Evolutionary conservation across 2,113 vertebrate species (phyloP).

Genomic region (Sinocyclocheilus rhinocerous): DNA sequence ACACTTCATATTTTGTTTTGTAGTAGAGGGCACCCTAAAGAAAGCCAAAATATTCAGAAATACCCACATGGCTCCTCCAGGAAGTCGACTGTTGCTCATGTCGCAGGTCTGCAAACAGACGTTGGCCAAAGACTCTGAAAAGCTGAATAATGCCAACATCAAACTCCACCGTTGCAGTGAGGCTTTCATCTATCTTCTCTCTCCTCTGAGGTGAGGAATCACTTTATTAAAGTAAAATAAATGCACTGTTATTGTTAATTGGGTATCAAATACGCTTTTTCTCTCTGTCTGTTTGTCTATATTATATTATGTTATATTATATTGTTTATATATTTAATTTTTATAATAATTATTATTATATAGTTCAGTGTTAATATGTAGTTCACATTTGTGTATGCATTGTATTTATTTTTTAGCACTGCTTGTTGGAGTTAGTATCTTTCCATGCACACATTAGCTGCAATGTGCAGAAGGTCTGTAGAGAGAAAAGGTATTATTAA

Average conservation of each 20-base stretch:
- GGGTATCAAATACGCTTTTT: neutral
- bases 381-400: neutral
- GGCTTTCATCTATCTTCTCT: constrained; percentile 93
- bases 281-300: neutral
- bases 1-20: constrained; percentile 38
- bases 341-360: neutral
- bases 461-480: neutral
- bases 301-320: neutral
- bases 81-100: constrained; percentile 88
- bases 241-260: neutral
- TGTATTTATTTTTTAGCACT: neutral
- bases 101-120: constrained; percentile 94
- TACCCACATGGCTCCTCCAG: constrained; percentile 77
- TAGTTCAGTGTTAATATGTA: neutral
- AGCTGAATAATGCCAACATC: constrained; percentile 84
- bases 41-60: constrained; percentile 89
- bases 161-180: constrained; percentile 90
- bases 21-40: constrained; percentile 89
- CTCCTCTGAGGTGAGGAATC: constrained; percentile 87
- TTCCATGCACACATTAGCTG: neutral
- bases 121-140: constrained; percentile 91
- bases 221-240: neutral
- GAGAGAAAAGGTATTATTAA: neutral
- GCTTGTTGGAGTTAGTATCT: neutral
- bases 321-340: neutral